A percentile compares a stretch with the other conserved stretches of the same genome.
These are phyloP conservation scores for Harpegnathos saltator DNA, from an alignment of 1,140 invertebrate species.

Conservation along the genomic window DNA sequence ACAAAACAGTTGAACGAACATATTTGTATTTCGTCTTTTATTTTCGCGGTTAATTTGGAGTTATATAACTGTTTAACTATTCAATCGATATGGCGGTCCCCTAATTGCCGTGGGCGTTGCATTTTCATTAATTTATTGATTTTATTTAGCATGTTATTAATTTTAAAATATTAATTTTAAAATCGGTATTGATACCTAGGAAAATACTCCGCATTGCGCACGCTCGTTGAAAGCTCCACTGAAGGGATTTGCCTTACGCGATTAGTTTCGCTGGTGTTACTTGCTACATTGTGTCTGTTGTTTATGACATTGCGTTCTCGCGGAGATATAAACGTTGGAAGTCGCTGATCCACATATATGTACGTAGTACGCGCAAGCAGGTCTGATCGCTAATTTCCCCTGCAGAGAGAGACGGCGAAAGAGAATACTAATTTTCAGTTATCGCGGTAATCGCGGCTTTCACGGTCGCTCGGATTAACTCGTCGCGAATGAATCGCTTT, in stretches of 20 bases:
- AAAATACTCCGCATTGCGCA: constrained; percentile 7
- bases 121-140: constrained; percentile 45
- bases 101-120: neutral
- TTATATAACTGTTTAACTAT: too few species aligned
- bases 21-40: too few species aligned
- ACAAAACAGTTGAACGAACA: too few species aligned
- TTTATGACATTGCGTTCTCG: constrained; percentile 54
- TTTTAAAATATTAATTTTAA: too few species aligned
- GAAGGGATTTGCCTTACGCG: constrained; percentile 27
- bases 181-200: constrained; percentile 18
- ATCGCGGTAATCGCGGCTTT: constrained; percentile 23
- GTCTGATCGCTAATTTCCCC: constrained; percentile 49
- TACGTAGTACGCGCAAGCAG: neutral
- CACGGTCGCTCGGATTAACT: constrained; percentile 25
- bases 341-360: neutral
- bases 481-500: constrained; percentile 23
- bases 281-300: constrained; percentile 21
- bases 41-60: too few species aligned
- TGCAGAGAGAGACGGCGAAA: neutral
- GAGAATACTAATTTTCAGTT: constrained; percentile 31
- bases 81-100: too few species aligned
- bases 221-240: neutral
- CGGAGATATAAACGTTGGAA: neutral
- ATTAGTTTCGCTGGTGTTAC: constrained; percentile 45
- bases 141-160: too few species aligned